Conservation (phyloP, 92 coral and sea anemone species). For the Porites lobata region DNA sequence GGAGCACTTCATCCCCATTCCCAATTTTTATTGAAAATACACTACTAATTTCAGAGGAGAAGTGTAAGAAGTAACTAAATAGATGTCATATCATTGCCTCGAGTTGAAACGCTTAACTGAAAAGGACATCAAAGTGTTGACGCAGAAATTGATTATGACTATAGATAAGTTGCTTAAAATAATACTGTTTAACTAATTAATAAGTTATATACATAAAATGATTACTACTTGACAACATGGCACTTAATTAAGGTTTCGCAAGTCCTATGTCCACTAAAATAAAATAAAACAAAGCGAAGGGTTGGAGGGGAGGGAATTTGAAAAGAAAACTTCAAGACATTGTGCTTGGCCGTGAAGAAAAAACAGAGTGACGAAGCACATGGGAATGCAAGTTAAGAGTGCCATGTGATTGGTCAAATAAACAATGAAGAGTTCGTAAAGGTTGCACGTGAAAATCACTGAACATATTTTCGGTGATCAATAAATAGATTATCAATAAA, state of each 20-base stretch:
- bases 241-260: not conserved
- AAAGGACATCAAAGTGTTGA: not conserved
- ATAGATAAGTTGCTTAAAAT: not conserved
- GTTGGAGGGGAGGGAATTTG: not conserved
- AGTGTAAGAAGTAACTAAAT: not conserved
- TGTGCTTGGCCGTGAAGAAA: no score
- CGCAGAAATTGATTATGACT: not conserved
- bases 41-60: not conserved
- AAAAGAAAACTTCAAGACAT: not conserved
- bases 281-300: not conserved
- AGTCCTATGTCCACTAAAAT: not conserved
- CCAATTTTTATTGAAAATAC: not conserved
- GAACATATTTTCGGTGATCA: no score
- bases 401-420: no score
- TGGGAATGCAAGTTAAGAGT: no score
- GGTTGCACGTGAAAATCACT: no score
- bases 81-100: not conserved
- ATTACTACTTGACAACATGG: no score
- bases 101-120: not conserved
- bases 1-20: no score
- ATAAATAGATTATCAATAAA: not conserved
- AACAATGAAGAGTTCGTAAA: no score
- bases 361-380: no score
- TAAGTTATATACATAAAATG: no score
- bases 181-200: not conserved